These are phyloP conservation scores for Ruditapes philippinarum DNA, from an alignment of 1,140 invertebrate species.

Conservation along the genomic window DNA sequence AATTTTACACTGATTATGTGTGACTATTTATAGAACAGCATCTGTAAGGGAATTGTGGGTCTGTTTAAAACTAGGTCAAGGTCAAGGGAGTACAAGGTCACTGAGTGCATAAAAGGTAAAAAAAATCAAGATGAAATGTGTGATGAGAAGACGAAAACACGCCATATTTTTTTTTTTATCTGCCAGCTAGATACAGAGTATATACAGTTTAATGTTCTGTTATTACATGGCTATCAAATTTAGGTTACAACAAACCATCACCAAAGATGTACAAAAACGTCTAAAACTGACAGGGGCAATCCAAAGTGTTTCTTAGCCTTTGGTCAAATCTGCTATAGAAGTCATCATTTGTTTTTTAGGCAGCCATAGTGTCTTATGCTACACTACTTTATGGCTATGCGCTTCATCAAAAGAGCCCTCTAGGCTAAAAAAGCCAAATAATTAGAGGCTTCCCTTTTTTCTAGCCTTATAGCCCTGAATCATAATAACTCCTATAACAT, in stretches of 20 bases:
- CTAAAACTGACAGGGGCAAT: constrained; percentile 52
- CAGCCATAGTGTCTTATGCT: too few relatives aligned
- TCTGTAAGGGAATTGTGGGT: not conserved
- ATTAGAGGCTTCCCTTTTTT: too few relatives aligned
- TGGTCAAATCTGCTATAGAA: not conserved
- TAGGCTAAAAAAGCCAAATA: too few relatives aligned
- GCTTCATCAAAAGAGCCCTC: too few relatives aligned
- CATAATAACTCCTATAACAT: too few relatives aligned
- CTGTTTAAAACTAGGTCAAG: constrained; percentile 24
- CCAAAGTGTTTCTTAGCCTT: not conserved
- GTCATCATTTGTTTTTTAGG: too few relatives aligned
- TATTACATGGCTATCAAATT: constrained; percentile 56
- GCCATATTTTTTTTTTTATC: constrained; percentile 48
- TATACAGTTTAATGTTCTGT: constrained; percentile 48
- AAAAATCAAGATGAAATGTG: constrained; percentile 59
- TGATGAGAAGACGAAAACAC: constrained; percentile 51
- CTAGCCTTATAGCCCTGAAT: too few relatives aligned
- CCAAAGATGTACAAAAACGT: constrained; percentile 62
- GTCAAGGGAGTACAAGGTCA: constrained; percentile 49
- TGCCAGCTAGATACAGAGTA: constrained; percentile 56
- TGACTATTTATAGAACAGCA: constrained; percentile 7
- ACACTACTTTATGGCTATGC: too few relatives aligned
- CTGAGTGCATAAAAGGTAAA: constrained; percentile 42
- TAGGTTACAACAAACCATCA: constrained; percentile 61
- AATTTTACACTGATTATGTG: constrained; percentile 56